Percentiles rank a stretch among this genome's conserved stretches.
phyloP scores from a whole-genome alignment of 2,888 invertebrate genomes.

The Drosophila neonasuta region DNA sequence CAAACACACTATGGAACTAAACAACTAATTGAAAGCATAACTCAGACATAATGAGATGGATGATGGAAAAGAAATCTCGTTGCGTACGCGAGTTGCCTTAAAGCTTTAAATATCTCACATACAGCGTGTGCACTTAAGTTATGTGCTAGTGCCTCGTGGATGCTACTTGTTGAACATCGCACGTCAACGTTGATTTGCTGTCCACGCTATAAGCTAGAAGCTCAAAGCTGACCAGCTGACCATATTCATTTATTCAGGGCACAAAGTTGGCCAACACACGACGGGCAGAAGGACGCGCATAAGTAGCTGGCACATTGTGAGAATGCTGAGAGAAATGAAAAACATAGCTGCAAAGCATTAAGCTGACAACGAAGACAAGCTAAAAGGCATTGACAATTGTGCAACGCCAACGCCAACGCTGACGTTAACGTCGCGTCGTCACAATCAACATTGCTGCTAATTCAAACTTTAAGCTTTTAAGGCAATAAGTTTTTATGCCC shows the following conservation, averaged over 20 bases:
- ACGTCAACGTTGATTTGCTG: conserved; percentile 39
- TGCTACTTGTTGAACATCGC: conserved; percentile 63
- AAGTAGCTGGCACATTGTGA: conserved; percentile 58
- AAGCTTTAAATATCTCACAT: conserved; percentile 52
- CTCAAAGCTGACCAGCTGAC: conserved; percentile 49
- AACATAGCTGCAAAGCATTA: conserved; percentile 59
- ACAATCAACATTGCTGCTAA: conserved; percentile 32
- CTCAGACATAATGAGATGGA: conserved; percentile 64
- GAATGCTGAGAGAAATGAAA: conserved; percentile 56
- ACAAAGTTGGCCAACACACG: conserved; percentile 12
- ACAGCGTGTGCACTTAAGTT: conserved; percentile 34
- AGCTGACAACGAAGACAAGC: conserved; percentile 59
- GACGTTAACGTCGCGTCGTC: no score
- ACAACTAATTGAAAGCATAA: conserved; percentile 72
- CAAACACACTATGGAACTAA: not conserved
- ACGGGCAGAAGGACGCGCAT: conserved; percentile 16
- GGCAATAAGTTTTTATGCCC: conserved; percentile 33
- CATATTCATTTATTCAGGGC: conserved; percentile 23
- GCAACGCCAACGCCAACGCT: conserved; percentile 30
- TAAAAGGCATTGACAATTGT: conserved; percentile 50
- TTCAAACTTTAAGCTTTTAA: conserved; percentile 62
- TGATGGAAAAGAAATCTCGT: conserved; percentile 29
- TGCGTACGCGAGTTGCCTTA: conserved; percentile 42
- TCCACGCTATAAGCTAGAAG: not conserved
- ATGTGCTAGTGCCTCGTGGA: not conserved